A percentile compares a stretch with the other conserved stretches of the same genome.
Conservation (phyloP, 2,888 invertebrate species). For the Bursaphelenchus okinawaensis region DNA sequence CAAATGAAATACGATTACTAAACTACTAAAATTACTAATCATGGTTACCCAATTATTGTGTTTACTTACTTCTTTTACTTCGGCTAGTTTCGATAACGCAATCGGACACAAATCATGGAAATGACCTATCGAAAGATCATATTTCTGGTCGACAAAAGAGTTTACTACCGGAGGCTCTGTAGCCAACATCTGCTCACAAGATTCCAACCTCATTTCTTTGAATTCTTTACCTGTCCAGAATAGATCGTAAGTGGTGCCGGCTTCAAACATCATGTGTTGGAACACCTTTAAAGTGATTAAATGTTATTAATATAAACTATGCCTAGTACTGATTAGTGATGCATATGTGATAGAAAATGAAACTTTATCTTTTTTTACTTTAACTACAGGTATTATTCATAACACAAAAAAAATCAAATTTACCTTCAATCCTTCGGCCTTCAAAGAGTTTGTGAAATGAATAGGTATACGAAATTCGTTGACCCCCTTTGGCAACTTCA, state of each 20-base stretch:
- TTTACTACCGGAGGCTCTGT: constrained; percentile 12
- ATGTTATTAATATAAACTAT: neutral
- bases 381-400: no score
- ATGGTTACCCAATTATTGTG: no score
- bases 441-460: constrained; percentile 48
- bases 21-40: no score
- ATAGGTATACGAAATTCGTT: constrained; percentile 40
- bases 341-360: no score
- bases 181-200: constrained; percentile 54
- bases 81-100: constrained; percentile 46
- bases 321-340: no score
- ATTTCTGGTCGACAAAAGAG: constrained; percentile 31
- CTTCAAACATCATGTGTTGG: constrained; percentile 55
- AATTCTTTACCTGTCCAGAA: constrained; percentile 57
- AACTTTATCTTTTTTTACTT: no score
- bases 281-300: constrained; percentile 41
- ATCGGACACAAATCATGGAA: constrained; percentile 55
- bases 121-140: constrained; percentile 54
- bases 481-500: constrained; percentile 26
- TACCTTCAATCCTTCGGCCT: constrained; percentile 52
- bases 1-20: no score
- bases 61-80: constrained; percentile 42
- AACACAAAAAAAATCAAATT: neutral
- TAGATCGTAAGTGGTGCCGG: constrained; percentile 52
- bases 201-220: constrained; percentile 53